Evolutionary conservation across 2,888 invertebrate species (phyloP), one percentile per base, ranked within the genome.

Genomic region (Diploptera punctata): DNA sequence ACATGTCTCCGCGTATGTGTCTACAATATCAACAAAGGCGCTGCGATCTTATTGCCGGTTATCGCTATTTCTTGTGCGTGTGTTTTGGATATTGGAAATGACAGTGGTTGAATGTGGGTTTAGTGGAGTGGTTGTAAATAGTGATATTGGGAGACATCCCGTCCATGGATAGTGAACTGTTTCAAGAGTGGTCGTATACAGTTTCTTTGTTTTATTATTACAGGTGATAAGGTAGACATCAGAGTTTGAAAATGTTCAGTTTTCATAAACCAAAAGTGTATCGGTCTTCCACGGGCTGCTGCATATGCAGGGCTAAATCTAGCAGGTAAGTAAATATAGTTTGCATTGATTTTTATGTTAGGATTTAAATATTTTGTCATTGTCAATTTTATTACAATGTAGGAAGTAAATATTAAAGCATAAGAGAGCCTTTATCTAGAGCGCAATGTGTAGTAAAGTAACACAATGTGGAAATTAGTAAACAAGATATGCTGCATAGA

Each of bases 181-280:
- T 16, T 13, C 57, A 13, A 24, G 21, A 16, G 26, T 57, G 24
- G 13, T 52, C 19, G 4, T 5, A 24, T 26, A 31, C 9, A 13
- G 24, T 13, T 24, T 57, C 31, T 29, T 65, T 65, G 47, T 65
- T 65, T 21, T 18, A 2, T n/a, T n/a, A n/a, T 68, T 68, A 19
- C 38, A 65, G 65, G 65, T 26, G 47, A 47, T 65, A 65, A 47
- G 31, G 19, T 9, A 44, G 5, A 29, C 47, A 38, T n/a, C 21
- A 62, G 43, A 18, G 21, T 21, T 16, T 29, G 43, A 83, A 81
- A 79, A 94, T 94, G 93, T 94, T 93, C 85, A 92, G 92, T 82
- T 94, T 94, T 83, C 93, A 94, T 83, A 93, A 92, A 83, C 94
- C 94, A 76, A 92, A 93, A 86, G 93, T 93, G 75, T 94, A 94